These are phyloP conservation scores for Sphaeridia pumilis DNA, from an alignment of 2,888 invertebrate genomes.

Conservation along the genomic window DNA sequence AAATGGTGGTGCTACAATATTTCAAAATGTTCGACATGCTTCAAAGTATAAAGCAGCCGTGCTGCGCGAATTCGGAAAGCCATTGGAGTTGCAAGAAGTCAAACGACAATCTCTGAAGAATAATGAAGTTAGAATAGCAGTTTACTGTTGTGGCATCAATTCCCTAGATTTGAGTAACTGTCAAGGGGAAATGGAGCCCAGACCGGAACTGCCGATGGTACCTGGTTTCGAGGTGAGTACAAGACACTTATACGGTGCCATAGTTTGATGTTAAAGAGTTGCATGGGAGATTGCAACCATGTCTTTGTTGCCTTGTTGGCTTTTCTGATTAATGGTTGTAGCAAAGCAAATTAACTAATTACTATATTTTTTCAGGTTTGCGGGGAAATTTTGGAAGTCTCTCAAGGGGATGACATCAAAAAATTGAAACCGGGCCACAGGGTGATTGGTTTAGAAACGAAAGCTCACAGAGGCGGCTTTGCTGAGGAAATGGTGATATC, in stretches of 20 bases:
- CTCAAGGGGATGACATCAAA: constrained; percentile 39
- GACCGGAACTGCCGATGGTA: constrained; percentile 46
- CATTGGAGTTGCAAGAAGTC: constrained; percentile 44
- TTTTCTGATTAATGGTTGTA: too few relatives aligned
- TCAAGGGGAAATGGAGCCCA: constrained; percentile 43
- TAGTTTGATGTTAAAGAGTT: too few relatives aligned
- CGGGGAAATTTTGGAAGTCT: constrained; percentile 50
- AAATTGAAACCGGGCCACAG: constrained; percentile 48
- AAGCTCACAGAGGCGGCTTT: constrained; percentile 49
- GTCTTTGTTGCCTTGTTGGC: too few relatives aligned
- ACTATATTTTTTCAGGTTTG: constrained; percentile 38
- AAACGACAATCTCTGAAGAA: constrained; percentile 42
- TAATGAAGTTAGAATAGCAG: constrained; percentile 50
- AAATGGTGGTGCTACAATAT: too few relatives aligned
- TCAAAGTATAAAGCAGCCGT: constrained; percentile 44
- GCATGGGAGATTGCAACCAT: too few relatives aligned
- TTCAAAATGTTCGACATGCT: too few relatives aligned
- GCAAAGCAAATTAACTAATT: neutral
- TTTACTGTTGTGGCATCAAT: constrained; percentile 55
- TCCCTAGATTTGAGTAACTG: constrained; percentile 49
- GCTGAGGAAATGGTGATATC: constrained; percentile 49
- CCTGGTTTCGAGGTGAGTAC: constrained; percentile 50
- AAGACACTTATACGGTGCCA: too few relatives aligned
- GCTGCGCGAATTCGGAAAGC: constrained; percentile 43
- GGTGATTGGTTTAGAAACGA: constrained; percentile 49